Evolutionary conservation across 1,140 invertebrate species (phyloP).

Genomic region (Drosophila elegans): DNA sequence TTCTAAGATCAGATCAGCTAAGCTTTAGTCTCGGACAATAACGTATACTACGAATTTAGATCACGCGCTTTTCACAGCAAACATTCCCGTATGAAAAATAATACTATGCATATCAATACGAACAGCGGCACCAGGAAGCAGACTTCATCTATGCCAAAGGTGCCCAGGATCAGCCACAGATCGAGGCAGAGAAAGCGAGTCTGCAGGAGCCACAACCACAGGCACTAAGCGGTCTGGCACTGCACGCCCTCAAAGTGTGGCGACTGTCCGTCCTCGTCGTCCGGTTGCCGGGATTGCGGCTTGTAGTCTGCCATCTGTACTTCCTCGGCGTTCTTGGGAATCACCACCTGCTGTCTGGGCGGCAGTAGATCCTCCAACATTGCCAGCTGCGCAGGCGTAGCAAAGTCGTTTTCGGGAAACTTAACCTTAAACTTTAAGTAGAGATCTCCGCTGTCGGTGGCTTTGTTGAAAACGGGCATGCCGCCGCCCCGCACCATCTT

Average conservation of each 20-base stretch:
- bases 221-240: slow-evolving; percentile 78
- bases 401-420: slow-evolving; percentile 94
- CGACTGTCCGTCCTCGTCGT: slow-evolving; percentile 70
- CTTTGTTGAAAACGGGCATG: slow-evolving; percentile 94
- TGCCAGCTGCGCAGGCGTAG: slow-evolving; percentile 88
- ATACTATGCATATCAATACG: slow-evolving; percentile 74
- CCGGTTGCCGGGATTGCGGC: slow-evolving; percentile 85
- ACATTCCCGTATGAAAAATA: slow-evolving; percentile 78
- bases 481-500: slow-evolving; percentile 94
- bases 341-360: slow-evolving; percentile 87
- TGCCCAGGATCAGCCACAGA: slow-evolving; percentile 47
- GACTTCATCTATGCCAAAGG: slow-evolving; percentile 61
- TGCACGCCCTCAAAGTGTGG: slow-evolving; percentile 76
- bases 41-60: slow-evolving; percentile 54
- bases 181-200: slow-evolving; percentile 54
- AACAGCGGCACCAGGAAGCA: slow-evolving; percentile 73
- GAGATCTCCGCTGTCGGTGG: slow-evolving; percentile 94
- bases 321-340: slow-evolving; percentile 93
- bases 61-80: slow-evolving; percentile 68
- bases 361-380: slow-evolving; percentile 90
- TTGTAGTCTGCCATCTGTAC: slow-evolving; percentile 92
- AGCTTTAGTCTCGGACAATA: slow-evolving; percentile 25
- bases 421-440: slow-evolving; percentile 94
- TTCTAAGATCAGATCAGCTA: slow-evolving; percentile 45
- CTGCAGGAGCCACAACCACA: slow-evolving; percentile 70